Evolutionary conservation across 2,888 invertebrate species (phyloP), one percentile per base, ranked within the genome.

Genomic region (Melikaiella ostensackeni): DNA sequence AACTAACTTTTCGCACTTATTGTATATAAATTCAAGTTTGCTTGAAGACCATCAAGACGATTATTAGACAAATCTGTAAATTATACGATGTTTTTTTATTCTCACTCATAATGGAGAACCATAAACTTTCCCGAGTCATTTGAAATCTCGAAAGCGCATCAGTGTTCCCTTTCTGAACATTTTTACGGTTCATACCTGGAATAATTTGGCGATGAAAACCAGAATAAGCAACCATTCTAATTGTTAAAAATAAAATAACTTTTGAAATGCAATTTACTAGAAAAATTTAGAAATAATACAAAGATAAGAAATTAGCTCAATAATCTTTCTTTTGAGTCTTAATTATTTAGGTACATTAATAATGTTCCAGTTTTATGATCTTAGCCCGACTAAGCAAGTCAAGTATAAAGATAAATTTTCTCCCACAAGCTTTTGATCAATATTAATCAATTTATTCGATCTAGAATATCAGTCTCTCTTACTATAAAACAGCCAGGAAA

Each of bases 401-500:
- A 50, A 50, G 50, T 50, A 66, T 19, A 8, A n/a, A n/a, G 27
- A 4, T 50, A 5, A 19, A 46, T 66, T 66, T 50, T 8, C 16
- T 19, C 19, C 4, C 19, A 21, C 9, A 46, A 46, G 46, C 19
- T 30, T 30, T 30, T 19, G 1, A 42, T 70, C 50, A 0, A 30
- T 30, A 70, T 8, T 30, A 3, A 46, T 70, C 13, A 38, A 42
- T 38, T 64, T 64, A 42, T 24, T 24, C 24, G 30, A 5, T 50
- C n/a, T 6, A 70, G 66, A 70, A 46, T 30, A 46, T 46, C 4
- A 70, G 30, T 50, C n/a, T 70, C 27, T 50, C n/a, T 19, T 46
- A 46, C 27, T 46, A 27, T 9, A 30, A 50, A 42, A 38, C 19
- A 30, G 8, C 0, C 6, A n/a, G n/a, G 3, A 42, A 42, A 42